Evolutionary conservation across 2,888 invertebrate species (phyloP), one percentile per base, ranked within the genome.

Genomic region (Nomada goodeniana): DNA sequence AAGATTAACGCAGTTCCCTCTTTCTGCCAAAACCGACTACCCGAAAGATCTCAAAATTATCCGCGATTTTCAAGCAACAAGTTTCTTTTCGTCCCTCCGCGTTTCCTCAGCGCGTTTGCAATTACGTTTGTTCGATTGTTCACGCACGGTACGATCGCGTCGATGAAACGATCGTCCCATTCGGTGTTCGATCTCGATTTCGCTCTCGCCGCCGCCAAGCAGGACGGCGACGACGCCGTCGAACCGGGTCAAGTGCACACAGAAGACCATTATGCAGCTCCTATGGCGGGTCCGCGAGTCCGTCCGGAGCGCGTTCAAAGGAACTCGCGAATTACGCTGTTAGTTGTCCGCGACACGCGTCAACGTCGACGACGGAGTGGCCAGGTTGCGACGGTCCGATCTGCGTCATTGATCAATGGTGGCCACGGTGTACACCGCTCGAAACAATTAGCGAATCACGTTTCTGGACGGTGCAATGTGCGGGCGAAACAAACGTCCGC

Each of bases 191-290:
- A 78, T 71, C 67, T 81, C 70, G 57, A 67, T 80, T 75, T 71
- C 75, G 82, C 63, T 82, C 79, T 81, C 80, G 69, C 80, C 55
- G 71, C 18, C 57, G n/a, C 9, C 2, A 5, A 55, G 3, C 61
- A 57, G 26, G 65, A 77, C 59, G 57, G 29, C 69, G 55, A 63
- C 69, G 72, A 80, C 76, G 76, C 36, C 55, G 74, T 44, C 79
- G 77, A 90, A 88, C 68, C 83, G 86, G 90, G 90, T 90, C 90
- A 90, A 90, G 90, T 90, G 89, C 90, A 90, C 86, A 80, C 79
- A 80, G 61, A 69, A 68, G 80, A 74, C 75, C 52, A 78, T 86
- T 53, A 67, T 59, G 71, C 23, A 26, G 26, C 71, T 76, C 64
- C 57, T 80, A 71, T 77, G 50, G 0, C 59, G 44, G 42, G 68